Evolutionary conservation across 2,888 invertebrate species (phyloP), one percentile per base, ranked within the genome.

Genomic region (Latheticus oryzae): DNA sequence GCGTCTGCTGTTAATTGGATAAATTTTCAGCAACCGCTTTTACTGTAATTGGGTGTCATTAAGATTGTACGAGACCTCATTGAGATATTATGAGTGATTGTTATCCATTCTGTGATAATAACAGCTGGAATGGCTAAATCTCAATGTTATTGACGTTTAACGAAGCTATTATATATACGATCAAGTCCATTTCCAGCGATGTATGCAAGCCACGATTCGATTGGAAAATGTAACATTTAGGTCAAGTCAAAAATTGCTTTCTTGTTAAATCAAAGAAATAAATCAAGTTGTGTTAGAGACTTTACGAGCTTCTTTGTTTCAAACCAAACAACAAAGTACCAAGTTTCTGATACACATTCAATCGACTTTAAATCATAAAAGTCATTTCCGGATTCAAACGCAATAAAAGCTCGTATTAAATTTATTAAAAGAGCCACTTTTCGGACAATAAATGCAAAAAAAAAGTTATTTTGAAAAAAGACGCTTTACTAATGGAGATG

Each of bases 401-500:
- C n/a, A n/a, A n/a, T n/a, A n/a, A n/a, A n/a, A n/a, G n/a, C n/a
- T n/a, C n/a, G n/a, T n/a, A n/a, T n/a, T n/a, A n/a, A n/a, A n/a
- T n/a, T n/a, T n/a, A 38, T 15, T 1, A 38, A 15, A 21, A 38
- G 16, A 15, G n/a, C 7, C 5, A 45, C 8, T 9, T 7, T 19
- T 16, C 12, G n/a, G n/a, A n/a, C n/a, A n/a, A n/a, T n/a, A n/a
- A n/a, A n/a, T n/a, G 12, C 12, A 12, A 12, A 11, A 32, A 63
- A 63, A 57, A 63, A 61, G 61, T 57, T 59, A 57, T 59, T 53
- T 47, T 55, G 48, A 30, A 52, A n/a, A n/a, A n/a, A n/a, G n/a
- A 37, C 50, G 38, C 54, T 53, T 47, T 53, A 45, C 63, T 64
- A 64, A 64, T 64, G 62, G 63, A 63, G 62, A 65, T 65, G 62